Conservation (phyloP, 2,888 invertebrate genomes). For the Microctonus brassicae region DNA sequence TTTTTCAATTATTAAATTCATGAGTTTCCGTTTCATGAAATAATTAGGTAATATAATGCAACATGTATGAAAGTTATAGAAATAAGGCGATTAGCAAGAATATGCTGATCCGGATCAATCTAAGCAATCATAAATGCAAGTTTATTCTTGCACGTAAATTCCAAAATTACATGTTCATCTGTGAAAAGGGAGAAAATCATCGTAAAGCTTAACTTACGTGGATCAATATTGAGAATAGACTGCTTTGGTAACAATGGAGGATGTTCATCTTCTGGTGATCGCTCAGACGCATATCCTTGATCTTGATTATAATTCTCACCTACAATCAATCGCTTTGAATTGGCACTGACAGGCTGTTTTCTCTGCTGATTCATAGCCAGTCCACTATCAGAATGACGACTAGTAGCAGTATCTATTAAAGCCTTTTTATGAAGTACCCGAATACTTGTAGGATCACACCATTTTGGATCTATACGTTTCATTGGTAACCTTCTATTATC, state of each 20-base stretch:
- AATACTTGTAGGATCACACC: constrained; percentile 42
- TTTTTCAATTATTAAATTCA: too few relatives aligned
- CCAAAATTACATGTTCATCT: too few relatives aligned
- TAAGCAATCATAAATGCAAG: too few relatives aligned
- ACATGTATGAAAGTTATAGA: too few relatives aligned
- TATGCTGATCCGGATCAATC: too few relatives aligned
- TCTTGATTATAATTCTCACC: constrained; percentile 69
- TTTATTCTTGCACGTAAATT: too few relatives aligned
- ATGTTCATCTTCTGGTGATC: constrained; percentile 83
- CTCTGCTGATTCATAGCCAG: constrained; percentile 59
- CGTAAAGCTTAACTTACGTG: constrained; percentile 72
- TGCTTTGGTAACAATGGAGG: constrained; percentile 75
- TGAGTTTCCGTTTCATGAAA: too few relatives aligned
- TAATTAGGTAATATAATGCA: too few relatives aligned
- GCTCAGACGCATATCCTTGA: constrained; percentile 83
- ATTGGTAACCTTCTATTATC: constrained; percentile 58
- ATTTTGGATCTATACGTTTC: constrained; percentile 49
- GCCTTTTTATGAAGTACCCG: constrained; percentile 38
- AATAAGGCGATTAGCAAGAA: too few relatives aligned
- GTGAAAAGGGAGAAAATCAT: too few relatives aligned
- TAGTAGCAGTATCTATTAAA: constrained; percentile 39
- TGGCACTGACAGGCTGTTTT: constrained; percentile 52
- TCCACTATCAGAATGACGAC: constrained; percentile 64
- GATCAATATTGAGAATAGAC: constrained; percentile 79
- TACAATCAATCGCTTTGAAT: constrained; percentile 57